These are phyloP conservation scores for Sminthurinus aureus DNA, from an alignment of 2,888 invertebrate species.

Conservation along the genomic window DNA sequence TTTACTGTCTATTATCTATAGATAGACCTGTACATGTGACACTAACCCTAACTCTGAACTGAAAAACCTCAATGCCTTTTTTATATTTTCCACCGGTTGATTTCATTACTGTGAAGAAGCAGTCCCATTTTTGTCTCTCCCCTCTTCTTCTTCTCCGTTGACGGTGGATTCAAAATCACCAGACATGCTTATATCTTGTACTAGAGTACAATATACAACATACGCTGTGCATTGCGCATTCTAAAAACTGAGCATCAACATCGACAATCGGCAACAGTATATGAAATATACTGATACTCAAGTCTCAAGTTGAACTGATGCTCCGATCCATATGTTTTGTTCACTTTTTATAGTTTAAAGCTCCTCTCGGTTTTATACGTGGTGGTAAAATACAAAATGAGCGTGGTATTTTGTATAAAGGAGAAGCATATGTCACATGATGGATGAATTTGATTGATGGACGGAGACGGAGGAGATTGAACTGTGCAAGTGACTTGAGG, in stretches of 20 bases:
- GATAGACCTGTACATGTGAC: not conserved
- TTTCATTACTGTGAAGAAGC: slow-evolving; percentile 18
- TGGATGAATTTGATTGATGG: slow-evolving; percentile 28
- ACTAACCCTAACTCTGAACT: not conserved
- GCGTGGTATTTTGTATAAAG: too few species aligned
- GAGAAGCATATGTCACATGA: slow-evolving; percentile 24
- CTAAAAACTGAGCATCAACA: too few species aligned
- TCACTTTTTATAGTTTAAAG: too few species aligned
- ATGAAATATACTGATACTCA: too few species aligned
- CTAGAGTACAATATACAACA: too few species aligned
- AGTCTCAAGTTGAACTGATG: too few species aligned
- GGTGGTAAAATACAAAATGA: too few species aligned
- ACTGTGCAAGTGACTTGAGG: slow-evolving; percentile 10
- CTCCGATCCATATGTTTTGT: too few species aligned
- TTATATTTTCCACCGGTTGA: slow-evolving; percentile 36
- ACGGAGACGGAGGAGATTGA: not conserved
- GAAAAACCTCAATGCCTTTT: slow-evolving; percentile 16
- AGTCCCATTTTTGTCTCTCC: not conserved
- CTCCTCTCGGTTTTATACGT: not conserved
- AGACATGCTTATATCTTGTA: not conserved
- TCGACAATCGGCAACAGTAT: too few species aligned
- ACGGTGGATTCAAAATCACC: not conserved
- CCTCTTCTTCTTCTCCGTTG: not conserved
- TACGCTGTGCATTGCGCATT: not conserved
- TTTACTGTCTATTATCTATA: too few species aligned